Evolutionary conservation across 1,140 invertebrate genomes (phyloP).

Genomic region (Lineus longissimus): DNA sequence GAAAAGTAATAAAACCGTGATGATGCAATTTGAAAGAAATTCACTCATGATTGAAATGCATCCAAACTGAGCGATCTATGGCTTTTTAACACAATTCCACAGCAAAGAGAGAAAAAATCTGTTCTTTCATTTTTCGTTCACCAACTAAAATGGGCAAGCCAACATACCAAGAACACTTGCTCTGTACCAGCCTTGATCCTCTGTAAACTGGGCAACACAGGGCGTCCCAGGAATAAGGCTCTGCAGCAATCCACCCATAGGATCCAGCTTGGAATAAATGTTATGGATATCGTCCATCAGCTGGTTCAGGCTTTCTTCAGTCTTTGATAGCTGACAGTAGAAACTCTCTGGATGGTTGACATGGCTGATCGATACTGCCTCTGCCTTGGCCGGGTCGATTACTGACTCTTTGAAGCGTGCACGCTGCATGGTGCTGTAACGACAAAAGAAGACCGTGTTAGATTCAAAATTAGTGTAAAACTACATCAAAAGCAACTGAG

Average conservation of each 20-base stretch:
- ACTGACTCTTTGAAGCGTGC: constrained; percentile 9
- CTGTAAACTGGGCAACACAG: constrained; percentile 70
- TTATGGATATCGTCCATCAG: constrained; percentile 53
- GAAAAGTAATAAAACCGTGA: no score
- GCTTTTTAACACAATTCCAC: no score
- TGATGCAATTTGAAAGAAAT: no score
- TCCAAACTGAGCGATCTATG: no score
- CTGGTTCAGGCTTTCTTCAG: constrained; percentile 47
- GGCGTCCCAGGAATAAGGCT: constrained; percentile 56
- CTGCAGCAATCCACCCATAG: constrained; percentile 20
- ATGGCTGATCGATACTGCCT: constrained; percentile 38
- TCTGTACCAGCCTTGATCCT: constrained; percentile 74
- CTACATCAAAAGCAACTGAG: no score
- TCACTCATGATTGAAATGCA: no score
- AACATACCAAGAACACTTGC: constrained; percentile 67
- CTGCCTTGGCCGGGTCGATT: constrained; percentile 19
- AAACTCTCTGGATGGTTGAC: constrained; percentile 52
- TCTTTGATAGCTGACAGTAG: constrained; percentile 52
- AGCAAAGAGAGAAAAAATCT: no score
- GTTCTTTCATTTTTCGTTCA: no score
- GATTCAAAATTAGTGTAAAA: neutral
- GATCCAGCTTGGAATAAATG: constrained; percentile 22
- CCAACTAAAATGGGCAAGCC: neutral
- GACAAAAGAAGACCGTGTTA: neutral
- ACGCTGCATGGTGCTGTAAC: no score